phyloP scores from a whole-genome alignment of 1,140 invertebrate genomes.

The Portunus trituberculatus region DNA sequence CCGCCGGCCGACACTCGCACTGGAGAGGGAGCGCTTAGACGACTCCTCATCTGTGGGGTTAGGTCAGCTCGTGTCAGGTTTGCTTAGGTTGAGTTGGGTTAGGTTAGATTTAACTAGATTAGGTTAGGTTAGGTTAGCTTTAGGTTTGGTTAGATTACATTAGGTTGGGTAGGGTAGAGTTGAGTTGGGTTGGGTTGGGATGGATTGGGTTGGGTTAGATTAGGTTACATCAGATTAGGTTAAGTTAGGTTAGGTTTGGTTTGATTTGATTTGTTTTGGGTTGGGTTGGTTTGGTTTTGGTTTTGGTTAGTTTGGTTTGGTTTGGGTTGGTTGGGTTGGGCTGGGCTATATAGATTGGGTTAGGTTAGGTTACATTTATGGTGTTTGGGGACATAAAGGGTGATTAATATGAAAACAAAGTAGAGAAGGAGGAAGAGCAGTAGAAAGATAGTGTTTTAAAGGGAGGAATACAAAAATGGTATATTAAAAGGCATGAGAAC shows the following conservation, averaged over 20 bases:
- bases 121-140: background rate
- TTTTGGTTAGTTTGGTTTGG: background rate
- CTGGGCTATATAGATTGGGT: no score
- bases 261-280: no score
- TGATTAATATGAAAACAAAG: no score
- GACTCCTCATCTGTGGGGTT: constrained; percentile 52
- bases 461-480: no score
- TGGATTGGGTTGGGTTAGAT: background rate
- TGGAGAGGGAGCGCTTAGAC: constrained; percentile 65
- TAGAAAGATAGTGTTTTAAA: no score
- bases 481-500: no score
- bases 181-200: background rate
- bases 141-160: background rate
- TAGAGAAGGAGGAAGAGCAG: no score
- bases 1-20: constrained; percentile 58
- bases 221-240: background rate
- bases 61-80: background rate
- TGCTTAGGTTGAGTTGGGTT: background rate
- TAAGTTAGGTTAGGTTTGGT: background rate
- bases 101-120: no score
- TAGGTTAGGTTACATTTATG: background rate
- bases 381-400: no score
- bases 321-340: no score
- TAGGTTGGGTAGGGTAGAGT: no score
- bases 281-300: no score